phyloP scores from a whole-genome alignment of 1,140 invertebrate species.

The Drosophila tristis region DNA sequence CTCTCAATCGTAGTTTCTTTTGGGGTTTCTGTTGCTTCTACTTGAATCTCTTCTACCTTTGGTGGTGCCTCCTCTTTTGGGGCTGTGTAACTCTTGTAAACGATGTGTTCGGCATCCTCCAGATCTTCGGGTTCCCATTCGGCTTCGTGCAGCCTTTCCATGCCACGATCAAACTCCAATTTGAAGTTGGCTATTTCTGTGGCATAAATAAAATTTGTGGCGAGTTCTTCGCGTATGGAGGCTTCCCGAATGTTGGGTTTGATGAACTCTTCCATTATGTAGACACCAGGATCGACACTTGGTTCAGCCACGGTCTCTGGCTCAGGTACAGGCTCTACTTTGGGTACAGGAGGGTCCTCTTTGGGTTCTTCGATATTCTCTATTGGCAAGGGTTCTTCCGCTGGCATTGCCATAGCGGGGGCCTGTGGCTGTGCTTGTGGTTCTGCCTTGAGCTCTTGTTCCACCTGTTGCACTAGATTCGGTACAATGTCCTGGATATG shows the following conservation, averaged over 20 bases:
- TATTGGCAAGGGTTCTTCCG: constrained; percentile 9
- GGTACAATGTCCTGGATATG: constrained; percentile 84
- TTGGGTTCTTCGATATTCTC: neutral
- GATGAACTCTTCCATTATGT: constrained; percentile 78
- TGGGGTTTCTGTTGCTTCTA: neutral
- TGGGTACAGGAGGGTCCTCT: neutral
- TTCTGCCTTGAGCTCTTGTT: constrained; percentile 72
- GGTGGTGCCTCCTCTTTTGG: constrained; percentile 20
- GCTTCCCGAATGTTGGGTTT: constrained; percentile 68
- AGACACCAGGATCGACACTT: constrained; percentile 50
- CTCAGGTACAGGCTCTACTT: neutral
- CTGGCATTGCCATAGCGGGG: neutral
- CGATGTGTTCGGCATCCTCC: constrained; percentile 41
- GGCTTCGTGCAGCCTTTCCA: constrained; percentile 53
- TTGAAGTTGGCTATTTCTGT: constrained; percentile 76
- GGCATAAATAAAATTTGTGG: constrained; percentile 64
- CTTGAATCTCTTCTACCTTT: neutral
- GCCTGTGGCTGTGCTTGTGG: neutral
- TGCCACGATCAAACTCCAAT: constrained; percentile 66
- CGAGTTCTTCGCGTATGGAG: constrained; percentile 65
- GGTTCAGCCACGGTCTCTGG: constrained; percentile 29
- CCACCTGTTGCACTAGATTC: constrained; percentile 83
- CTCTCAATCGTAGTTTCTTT: neutral
- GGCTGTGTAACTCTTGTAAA: constrained; percentile 66
- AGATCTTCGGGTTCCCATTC: constrained; percentile 59